Conservation (phyloP, 2,113 vertebrate species). For the Gila orcuttii region DNA sequence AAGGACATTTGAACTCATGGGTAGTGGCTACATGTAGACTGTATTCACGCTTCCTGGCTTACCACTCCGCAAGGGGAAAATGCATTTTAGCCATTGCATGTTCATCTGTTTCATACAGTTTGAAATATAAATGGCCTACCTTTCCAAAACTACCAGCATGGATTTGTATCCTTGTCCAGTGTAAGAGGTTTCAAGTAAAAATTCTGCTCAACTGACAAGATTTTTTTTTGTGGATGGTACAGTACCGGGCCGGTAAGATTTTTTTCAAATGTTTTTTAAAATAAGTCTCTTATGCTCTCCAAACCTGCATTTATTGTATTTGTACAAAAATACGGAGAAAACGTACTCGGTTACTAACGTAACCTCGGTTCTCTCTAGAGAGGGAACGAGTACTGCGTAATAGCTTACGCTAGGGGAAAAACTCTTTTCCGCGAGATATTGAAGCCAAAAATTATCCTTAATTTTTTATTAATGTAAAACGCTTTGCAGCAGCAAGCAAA, state of each 20-base stretch:
- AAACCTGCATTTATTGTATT: neutral
- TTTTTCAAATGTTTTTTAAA: neutral
- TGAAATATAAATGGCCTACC: neutral
- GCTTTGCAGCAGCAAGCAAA: too few relatives aligned
- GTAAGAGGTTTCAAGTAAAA: neutral
- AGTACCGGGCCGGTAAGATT: neutral
- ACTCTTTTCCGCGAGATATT: too few relatives aligned
- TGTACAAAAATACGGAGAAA: too few relatives aligned
- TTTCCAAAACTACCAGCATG: neutral
- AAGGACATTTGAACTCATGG: constrained; percentile 27
- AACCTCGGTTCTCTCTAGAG: too few relatives aligned
- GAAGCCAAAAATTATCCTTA: too few relatives aligned
- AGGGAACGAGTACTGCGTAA: too few relatives aligned
- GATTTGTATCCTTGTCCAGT: neutral
- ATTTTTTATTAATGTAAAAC: too few relatives aligned
- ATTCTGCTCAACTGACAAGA: neutral
- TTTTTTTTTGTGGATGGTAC: neutral
- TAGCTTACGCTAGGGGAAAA: too few relatives aligned
- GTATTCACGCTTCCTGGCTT: neutral
- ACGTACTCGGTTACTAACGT: too few relatives aligned
- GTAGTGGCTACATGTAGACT: constrained; percentile 16
- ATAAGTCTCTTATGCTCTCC: neutral
- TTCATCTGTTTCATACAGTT: neutral
- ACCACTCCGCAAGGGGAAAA: neutral
- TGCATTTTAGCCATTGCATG: neutral